A percentile compares a stretch with the other conserved stretches of the same genome.
phyloP scores from a whole-genome alignment of 2,113 vertebrate species.

The Eira barbara region DNA sequence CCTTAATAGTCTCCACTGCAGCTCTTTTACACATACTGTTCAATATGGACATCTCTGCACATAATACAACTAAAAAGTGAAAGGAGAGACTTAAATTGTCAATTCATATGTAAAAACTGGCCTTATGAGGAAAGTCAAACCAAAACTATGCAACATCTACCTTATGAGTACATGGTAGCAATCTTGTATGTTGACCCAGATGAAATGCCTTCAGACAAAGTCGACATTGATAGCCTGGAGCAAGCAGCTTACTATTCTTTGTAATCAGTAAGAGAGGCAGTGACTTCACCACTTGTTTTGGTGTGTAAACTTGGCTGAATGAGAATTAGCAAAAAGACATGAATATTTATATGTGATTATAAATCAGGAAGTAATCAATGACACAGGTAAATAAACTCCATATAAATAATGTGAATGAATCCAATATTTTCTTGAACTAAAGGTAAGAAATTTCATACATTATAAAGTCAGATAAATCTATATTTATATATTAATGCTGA shows the following conservation, averaged over 20 bases:
- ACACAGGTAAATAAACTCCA: neutral
- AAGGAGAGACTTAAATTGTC: neutral
- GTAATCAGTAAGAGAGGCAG: constrained; percentile 77
- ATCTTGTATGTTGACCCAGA: constrained; percentile 74
- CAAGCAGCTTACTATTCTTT: constrained; percentile 78
- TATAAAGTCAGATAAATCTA: neutral
- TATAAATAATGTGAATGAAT: neutral
- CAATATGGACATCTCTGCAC: neutral
- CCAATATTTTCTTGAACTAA: neutral
- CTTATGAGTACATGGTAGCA: constrained; percentile 85
- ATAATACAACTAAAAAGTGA: neutral
- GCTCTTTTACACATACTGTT: neutral
- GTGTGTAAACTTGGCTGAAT: constrained; percentile 68
- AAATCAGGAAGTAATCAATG: neutral
- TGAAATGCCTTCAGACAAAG: constrained; percentile 83
- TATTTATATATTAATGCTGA: neutral
- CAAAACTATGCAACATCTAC: constrained; percentile 68
- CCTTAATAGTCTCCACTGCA: neutral
- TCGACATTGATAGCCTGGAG: constrained; percentile 82
- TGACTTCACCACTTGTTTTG: constrained; percentile 67
- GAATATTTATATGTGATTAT: neutral
- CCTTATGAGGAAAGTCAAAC: neutral
- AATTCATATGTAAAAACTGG: neutral
- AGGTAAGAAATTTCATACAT: neutral
- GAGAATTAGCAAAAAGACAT: neutral